A percentile compares a stretch with the other conserved stretches of the same genome.
Conservation (phyloP, 92 coral and sea anemone species). For the Pocillopora meandrina region DNA sequence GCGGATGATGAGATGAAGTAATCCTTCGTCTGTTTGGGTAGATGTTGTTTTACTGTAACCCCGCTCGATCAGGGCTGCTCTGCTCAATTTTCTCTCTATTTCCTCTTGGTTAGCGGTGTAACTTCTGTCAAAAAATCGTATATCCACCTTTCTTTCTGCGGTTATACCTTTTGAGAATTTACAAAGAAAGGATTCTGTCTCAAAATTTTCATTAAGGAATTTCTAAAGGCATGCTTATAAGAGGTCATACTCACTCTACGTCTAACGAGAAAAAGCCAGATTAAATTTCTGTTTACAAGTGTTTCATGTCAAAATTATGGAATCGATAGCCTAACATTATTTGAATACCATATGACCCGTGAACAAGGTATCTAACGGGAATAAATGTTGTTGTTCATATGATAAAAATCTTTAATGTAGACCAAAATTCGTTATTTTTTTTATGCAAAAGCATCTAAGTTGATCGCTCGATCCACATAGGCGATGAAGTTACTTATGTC, state of each 20-base stretch:
- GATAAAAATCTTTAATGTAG: no score
- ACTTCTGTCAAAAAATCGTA: slow-evolving; percentile 53
- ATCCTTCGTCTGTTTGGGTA: slow-evolving; percentile 22
- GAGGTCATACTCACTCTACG: neutral
- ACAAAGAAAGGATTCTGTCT: neutral
- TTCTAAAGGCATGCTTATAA: slow-evolving; percentile 3
- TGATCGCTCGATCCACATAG: no score
- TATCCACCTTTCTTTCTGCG: slow-evolving; percentile 52
- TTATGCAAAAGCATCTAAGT: neutral
- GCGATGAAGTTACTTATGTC: no score
- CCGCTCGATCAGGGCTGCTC: slow-evolving; percentile 35
- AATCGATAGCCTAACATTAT: no score
- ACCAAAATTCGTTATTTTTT: no score
- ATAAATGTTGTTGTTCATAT: no score
- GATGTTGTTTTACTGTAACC: slow-evolving; percentile 46
- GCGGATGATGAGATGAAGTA: slow-evolving; percentile 19
- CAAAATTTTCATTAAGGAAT: neutral
- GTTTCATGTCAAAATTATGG: no score
- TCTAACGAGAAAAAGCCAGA: no score
- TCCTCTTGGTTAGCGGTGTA: slow-evolving; percentile 39
- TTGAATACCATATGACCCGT: no score
- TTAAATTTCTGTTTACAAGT: no score
- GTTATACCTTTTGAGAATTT: neutral
- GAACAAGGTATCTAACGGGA: no score
- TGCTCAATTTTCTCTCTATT: slow-evolving; percentile 36